Conservation (phyloP, 1,140 invertebrate species). For the Drosophila pseudoobscura region DNA sequence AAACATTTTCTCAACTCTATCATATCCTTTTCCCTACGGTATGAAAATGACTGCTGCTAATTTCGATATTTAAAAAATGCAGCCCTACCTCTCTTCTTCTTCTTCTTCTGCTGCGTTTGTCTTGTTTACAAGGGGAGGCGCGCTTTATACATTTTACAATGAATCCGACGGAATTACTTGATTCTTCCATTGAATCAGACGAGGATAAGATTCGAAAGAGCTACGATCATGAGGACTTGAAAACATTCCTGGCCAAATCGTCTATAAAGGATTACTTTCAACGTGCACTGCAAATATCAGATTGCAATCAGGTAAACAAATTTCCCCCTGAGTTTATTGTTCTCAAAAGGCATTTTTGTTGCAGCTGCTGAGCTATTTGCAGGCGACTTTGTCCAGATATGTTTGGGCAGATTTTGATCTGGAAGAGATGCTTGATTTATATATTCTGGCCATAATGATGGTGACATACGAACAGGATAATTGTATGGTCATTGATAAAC, state of each 20-base stretch:
- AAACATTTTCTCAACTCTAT: no score
- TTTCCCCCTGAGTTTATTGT: not conserved
- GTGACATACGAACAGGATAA: slow-evolving; percentile 27
- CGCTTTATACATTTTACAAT: no score
- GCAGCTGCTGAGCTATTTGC: slow-evolving; percentile 1
- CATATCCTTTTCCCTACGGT: no score
- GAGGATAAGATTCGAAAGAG: slow-evolving; percentile 11
- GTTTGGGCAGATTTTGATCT: not conserved
- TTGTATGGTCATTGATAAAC: slow-evolving; percentile 14
- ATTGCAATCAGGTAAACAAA: slow-evolving; percentile 3
- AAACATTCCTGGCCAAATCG: slow-evolving; percentile 17
- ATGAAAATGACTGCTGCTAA: no score
- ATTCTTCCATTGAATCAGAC: not conserved
- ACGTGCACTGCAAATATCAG: not conserved
- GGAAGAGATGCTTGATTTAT: slow-evolving; percentile 22
- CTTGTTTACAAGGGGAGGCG: no score
- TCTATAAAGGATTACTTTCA: slow-evolving; percentile 17
- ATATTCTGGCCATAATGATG: slow-evolving; percentile 42
- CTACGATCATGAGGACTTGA: slow-evolving; percentile 18
- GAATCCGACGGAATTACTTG: no score
- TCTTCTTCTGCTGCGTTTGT: no score
- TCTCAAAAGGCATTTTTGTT: not conserved
- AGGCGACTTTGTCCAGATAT: not conserved
- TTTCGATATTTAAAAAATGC: no score
- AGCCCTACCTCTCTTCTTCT: no score